Conservation (phyloP, 2,113 vertebrate genomes). For the Albula glossodonta region DNA sequence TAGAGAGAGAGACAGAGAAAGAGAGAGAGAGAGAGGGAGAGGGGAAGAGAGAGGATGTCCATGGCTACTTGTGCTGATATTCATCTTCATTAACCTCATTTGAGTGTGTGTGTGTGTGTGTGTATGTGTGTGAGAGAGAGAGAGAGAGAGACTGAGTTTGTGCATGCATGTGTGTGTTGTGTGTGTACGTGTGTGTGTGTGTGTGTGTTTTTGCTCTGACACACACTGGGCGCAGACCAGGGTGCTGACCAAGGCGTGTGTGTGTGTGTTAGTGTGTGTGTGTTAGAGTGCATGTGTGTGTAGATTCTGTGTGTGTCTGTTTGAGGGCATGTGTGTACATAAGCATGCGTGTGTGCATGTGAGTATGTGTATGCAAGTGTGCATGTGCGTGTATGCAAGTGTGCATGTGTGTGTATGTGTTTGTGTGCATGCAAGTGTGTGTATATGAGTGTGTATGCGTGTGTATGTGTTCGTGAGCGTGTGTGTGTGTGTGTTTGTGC, state of each 20-base stretch:
- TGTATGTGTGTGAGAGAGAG: slow-evolving; percentile 17
- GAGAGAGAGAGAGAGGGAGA: background rate
- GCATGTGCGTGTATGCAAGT: slow-evolving; percentile 3
- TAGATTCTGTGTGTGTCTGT: slow-evolving; percentile 18
- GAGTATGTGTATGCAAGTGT: slow-evolving; percentile 5
- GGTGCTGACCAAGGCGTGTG: slow-evolving; percentile 41
- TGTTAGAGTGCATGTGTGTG: no score
- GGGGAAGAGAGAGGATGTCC: slow-evolving; percentile 17
- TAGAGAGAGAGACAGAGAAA: slow-evolving; percentile 12
- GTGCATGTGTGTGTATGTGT: background rate
- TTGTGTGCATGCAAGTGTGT: background rate
- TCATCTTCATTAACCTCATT: slow-evolving; percentile 70
- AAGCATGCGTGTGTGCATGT: slow-evolving; percentile 18
- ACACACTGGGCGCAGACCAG: no score
- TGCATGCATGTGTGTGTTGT: slow-evolving; percentile 1
- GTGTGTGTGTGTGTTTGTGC: slow-evolving; percentile 42
- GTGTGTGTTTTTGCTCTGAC: background rate
- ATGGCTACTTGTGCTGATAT: slow-evolving; percentile 55
- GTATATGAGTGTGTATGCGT: slow-evolving; percentile 35
- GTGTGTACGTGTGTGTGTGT: slow-evolving; percentile 42
- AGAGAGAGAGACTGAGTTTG: background rate
- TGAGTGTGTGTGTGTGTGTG: slow-evolving; percentile 37
- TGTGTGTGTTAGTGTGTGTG: slow-evolving; percentile 31
- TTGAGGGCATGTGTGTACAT: slow-evolving; percentile 47
- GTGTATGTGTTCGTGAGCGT: slow-evolving; percentile 25